Evolutionary conservation across 2,113 vertebrate species (phyloP).

Genomic region (Pteruthius melanotis): DNA sequence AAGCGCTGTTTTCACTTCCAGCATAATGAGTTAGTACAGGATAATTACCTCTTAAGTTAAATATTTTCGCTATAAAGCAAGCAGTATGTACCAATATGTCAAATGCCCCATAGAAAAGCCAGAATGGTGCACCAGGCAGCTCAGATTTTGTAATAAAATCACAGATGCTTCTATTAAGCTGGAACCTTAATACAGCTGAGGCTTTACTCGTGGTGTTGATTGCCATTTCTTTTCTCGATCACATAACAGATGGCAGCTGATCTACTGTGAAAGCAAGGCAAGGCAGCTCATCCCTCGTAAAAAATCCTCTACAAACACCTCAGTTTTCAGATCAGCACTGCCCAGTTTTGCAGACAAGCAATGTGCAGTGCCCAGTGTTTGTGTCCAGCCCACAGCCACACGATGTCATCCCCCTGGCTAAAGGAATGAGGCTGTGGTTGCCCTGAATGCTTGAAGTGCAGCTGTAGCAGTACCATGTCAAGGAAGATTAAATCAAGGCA

Average conservation of each 20-base stretch:
- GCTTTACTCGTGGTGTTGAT: neutral
- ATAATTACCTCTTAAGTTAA: neutral
- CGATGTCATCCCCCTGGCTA: accelerated
- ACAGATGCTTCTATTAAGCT: neutral
- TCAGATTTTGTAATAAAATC: neutral
- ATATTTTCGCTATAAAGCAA: neutral
- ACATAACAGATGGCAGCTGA: neutral
- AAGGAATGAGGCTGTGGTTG: accelerated
- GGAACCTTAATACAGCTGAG: neutral
- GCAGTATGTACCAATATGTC: neutral
- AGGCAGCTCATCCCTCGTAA: neutral
- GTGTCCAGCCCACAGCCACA: neutral
- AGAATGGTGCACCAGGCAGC: neutral
- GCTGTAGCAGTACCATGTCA: neutral
- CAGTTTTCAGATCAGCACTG: neutral
- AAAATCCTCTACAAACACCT: neutral
- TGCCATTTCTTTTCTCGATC: neutral
- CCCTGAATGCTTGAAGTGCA: accelerated
- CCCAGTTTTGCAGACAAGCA: neutral
- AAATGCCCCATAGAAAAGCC: neutral
- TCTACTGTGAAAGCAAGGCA: neutral
- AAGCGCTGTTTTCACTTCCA: neutral
- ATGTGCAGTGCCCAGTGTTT: neutral
- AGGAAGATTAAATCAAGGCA: neutral
- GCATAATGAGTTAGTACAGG: neutral